Evolutionary conservation across 2,797 vertebrate species (phyloP).

Genomic region (Acrossocheilus fasciatus): DNA sequence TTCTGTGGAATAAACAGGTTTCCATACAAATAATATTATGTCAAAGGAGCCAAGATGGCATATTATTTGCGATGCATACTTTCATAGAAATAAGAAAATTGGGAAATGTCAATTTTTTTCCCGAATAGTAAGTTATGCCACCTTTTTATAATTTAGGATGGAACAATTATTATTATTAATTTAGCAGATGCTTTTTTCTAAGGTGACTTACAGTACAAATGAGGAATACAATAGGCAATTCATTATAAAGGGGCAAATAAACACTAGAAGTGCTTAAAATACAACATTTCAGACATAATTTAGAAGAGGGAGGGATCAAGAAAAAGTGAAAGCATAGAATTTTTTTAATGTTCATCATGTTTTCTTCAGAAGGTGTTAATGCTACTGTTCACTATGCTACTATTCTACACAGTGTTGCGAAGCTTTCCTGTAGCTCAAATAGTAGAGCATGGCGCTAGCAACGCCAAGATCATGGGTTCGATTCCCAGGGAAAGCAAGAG

Average conservation of each 20-base stretch:
- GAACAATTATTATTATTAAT: background rate
- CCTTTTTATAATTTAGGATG: background rate
- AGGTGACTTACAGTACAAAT: background rate
- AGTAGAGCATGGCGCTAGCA: too few relatives aligned
- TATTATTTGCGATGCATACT: background rate
- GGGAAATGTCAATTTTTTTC: background rate
- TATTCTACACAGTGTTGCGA: too few relatives aligned
- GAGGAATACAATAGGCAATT: background rate
- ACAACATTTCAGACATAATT: background rate
- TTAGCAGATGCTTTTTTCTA: background rate
- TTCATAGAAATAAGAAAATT: background rate
- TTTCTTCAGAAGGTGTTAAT: background rate
- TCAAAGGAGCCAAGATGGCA: background rate
- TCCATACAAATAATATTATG: background rate
- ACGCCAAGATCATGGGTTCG: too few relatives aligned
- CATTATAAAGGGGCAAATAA: background rate
- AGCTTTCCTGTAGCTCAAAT: too few relatives aligned
- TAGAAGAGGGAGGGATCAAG: too few relatives aligned
- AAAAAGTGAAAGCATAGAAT: background rate
- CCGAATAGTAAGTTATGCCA: background rate
- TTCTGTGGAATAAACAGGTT: background rate
- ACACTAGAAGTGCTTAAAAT: background rate
- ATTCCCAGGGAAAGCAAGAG: too few relatives aligned
- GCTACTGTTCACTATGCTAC: too few relatives aligned
- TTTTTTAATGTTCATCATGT: background rate